A percentile compares a stretch with the other conserved stretches of the same genome.
phyloP scores from a whole-genome alignment of 2,888 invertebrate genomes.

The Neria commutata region DNA sequence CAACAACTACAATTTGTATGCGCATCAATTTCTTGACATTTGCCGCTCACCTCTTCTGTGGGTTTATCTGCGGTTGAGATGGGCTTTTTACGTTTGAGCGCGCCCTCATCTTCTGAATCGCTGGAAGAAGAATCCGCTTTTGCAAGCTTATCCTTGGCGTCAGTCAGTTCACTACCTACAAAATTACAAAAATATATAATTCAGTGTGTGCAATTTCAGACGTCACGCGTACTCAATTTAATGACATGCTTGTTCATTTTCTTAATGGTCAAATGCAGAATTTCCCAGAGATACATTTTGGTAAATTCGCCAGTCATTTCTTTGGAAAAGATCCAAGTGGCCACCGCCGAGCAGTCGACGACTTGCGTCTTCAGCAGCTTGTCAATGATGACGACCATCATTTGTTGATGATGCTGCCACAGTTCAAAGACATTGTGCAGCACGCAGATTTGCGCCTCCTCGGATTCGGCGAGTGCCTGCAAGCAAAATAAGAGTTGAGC shows the following conservation, averaged over 20 bases:
- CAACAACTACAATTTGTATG: no score
- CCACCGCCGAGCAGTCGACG: conserved; percentile 95
- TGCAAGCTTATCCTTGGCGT: conserved; percentile 85
- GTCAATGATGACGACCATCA: conserved; percentile 95
- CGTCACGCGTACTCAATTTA: conserved; percentile 67
- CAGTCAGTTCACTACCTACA: conserved; percentile 75
- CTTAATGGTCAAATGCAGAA: conserved; percentile 91
- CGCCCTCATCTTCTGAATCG: conserved; percentile 78
- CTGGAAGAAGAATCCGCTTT: conserved; percentile 82
- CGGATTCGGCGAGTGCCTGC: conserved; percentile 86
- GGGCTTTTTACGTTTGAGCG: conserved; percentile 63
- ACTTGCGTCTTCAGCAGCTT: conserved; percentile 97
- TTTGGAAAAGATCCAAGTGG: conserved; percentile 97
- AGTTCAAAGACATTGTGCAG: conserved; percentile 90
- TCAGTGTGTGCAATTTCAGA: background rate
- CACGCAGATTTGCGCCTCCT: conserved; percentile 94
- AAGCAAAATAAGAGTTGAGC: background rate
- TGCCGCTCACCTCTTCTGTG: conserved; percentile 66
- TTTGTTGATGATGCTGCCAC: conserved; percentile 96
- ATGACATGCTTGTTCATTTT: conserved; percentile 96
- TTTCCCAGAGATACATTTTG: conserved; percentile 95
- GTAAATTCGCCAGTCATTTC: conserved; percentile 92
- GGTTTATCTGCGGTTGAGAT: conserved; percentile 66
- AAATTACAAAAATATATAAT: conserved; percentile 10
- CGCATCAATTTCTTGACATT: no score